Evolutionary conservation across 2,888 invertebrate species (phyloP), one percentile per base, ranked within the genome.

Genomic region (Rugalucina vietnamica): DNA sequence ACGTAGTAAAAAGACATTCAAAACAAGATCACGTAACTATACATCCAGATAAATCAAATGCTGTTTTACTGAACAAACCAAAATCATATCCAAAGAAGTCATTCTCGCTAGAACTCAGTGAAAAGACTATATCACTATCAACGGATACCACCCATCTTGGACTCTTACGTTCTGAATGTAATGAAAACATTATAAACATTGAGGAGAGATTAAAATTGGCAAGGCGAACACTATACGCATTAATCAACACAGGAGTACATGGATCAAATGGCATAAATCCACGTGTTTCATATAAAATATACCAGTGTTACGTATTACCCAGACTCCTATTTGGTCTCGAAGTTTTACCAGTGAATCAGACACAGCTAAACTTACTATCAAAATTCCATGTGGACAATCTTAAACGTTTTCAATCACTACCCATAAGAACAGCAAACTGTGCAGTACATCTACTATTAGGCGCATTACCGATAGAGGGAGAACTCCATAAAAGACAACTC

Each of bases 181-280:
- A 24, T 4, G 69, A 69, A 69, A 34, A 32, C 32, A 36, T 4
- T 34, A 36, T 69, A 12, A 32, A 69, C 36, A 27, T 69, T 34
- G 27, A 69, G 4, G 69, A 69, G 4, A 32, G 69, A 36, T 18
- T 69, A 5, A 69, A 24, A n/a, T 21, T 69, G 18, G 36, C 69
- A 5, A 69, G 69, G 29, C n/a, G n/a, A n/a, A 69, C 69, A n/a
- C 69, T 69, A n/a, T 69, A 36, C 24, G 69, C 69, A 27, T 36
- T 69, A 32, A 69, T 69, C 34, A 69, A 27, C n/a, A n/a, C n/a
- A n/a, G n/a, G n/a, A n/a, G n/a, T n/a, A n/a, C n/a, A n/a, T n/a
- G n/a, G n/a, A n/a, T n/a, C n/a, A n/a, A n/a, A n/a, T n/a, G n/a
- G 72, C 4, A 3, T 72, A 12, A 36, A 37, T 14, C 72, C 72